phyloP scores from a whole-genome alignment of 1,140 invertebrate genomes.

The Sitobion miscanthi region DNA sequence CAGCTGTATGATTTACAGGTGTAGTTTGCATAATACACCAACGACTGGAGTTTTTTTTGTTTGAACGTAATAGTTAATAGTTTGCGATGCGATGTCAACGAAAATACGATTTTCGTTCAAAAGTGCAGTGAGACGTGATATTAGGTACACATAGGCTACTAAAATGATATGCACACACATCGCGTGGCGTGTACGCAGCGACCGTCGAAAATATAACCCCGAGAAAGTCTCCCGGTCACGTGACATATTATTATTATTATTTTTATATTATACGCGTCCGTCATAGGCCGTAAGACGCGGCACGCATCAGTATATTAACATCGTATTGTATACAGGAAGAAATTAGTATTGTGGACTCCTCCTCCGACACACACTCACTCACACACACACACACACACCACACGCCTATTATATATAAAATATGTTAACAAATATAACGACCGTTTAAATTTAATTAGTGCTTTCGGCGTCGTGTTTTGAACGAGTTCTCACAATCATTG shows the following conservation, averaged over 20 bases:
- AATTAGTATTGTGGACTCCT: background rate
- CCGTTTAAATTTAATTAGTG: slow-evolving; percentile 45
- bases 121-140: too few species aligned
- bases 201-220: background rate
- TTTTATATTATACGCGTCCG: background rate
- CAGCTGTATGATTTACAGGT: too few species aligned
- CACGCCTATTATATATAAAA: background rate
- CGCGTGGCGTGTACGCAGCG: background rate
- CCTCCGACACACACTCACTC: background rate
- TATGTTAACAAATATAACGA: background rate
- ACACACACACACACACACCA: too few species aligned
- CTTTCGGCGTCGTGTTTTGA: background rate
- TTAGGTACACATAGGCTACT: too few species aligned
- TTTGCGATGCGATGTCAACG: too few species aligned
- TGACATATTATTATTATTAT: background rate
- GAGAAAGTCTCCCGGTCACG: background rate
- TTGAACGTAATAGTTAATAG: too few species aligned
- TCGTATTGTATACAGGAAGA: slow-evolving; percentile 13
- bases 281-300: background rate
- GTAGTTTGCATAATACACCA: too few species aligned
- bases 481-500: slow-evolving; percentile 31
- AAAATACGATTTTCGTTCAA: too few species aligned
- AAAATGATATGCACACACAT: background rate
- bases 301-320: background rate
- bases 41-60: too few species aligned